Evolutionary conservation across 53 echinoderm and acorn worm species (phyloP), one percentile per base, ranked within the genome.

Genomic region (Zoroaster sp.): DNA sequence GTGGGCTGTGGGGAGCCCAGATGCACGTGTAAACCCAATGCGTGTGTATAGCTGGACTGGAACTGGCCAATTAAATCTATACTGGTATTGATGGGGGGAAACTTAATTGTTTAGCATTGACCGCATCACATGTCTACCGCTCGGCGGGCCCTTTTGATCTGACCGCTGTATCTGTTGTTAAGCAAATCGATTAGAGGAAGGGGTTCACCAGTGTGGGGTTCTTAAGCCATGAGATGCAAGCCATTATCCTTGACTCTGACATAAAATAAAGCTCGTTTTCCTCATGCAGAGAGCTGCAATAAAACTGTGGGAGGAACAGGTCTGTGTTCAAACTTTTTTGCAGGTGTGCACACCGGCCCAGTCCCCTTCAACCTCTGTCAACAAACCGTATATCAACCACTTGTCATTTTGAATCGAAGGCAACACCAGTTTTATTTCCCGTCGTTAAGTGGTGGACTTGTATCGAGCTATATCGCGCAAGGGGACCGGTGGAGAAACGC

Each of bases 371-470:
- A 69, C 12, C 85, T 85, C 71, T 85, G 85, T 85, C 85, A 85
- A 85, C 70, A 85, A 85, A 85, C 23, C 85, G 85, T 85, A 85
- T 85, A 85, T 85, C 81, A 81, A 67, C 5, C 67, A 81, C 81
- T 81, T 81, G 81, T 81, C 85, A 85, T 44, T 43, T 79, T 46
- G 35, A 55, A 30, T 35, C 72, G 70, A 70, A 85, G 81, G 81
- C 68, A 81, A 81, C 81, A 81, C 85, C 85, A 85, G 85, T 85
- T 85, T 85, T 85, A 85, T 85, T 85, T 85, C 85, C 69, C 85
- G 85, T 85, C 72, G 85, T 85, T 81, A 85, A 83, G 83, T 69
- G 83, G 68, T 83, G 69, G 63, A 41, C 83, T 69, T 69, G 68
- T 71, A 85, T 71, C 85, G 0, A 85, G 46, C 71, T 4, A 49